Conservation (phyloP, 2,113 vertebrate genomes). For the Macquaria australasica region DNA sequence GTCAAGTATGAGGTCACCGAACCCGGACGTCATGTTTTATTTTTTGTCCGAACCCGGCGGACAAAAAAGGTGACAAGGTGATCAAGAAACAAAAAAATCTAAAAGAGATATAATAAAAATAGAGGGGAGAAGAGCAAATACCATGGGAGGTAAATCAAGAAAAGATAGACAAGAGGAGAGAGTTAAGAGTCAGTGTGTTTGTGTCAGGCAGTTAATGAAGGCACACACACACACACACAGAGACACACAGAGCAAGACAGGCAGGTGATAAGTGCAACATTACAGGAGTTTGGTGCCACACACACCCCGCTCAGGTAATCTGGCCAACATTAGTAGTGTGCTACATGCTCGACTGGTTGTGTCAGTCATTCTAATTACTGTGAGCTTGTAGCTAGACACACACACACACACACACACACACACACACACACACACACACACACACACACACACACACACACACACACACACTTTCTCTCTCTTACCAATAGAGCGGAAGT, state of each 20-base stretch:
- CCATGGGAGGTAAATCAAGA: neutral
- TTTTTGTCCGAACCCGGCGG: too few relatives aligned
- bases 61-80: too few relatives aligned
- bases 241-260: neutral
- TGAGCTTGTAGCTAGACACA: conserved; percentile 27
- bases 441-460: conserved; percentile 32
- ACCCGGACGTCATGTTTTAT: too few relatives aligned
- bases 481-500: conserved; percentile 2
- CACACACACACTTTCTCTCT: neutral
- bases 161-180: neutral
- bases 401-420: conserved; percentile 16
- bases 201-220: neutral
- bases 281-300: conserved; percentile 11
- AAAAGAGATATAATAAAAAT: neutral
- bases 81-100: neutral
- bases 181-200: neutral
- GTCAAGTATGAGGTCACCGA: too few relatives aligned
- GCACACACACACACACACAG: neutral
- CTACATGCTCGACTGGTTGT: conserved; percentile 30
- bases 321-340: conserved; percentile 39
- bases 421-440: neutral
- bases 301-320: conserved; percentile 21
- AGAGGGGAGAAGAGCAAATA: neutral
- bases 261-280: conserved; percentile 32
- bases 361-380: conserved; percentile 59